A percentile compares a stretch with the other conserved stretches of the same genome.
These are phyloP conservation scores for Drosophila sordidapex DNA, from an alignment of 2,888 invertebrate genomes.

Conservation along the genomic window DNA sequence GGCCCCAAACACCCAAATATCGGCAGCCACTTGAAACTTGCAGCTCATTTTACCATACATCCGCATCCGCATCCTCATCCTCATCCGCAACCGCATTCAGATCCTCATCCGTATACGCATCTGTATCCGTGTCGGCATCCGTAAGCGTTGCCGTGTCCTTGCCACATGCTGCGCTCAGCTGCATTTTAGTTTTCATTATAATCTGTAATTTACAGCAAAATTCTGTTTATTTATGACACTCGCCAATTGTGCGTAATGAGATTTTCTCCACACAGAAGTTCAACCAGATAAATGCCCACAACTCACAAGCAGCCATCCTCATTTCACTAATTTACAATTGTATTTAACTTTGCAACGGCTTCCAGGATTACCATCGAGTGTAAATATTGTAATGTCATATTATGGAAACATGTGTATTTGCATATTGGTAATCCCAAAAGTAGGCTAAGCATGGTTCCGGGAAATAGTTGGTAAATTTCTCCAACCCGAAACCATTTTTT, in stretches of 20 bases:
- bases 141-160: conserved; percentile 42
- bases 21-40: conserved; percentile 20
- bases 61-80: conserved; percentile 20
- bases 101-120: conserved; percentile 5
- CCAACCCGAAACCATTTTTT: not conserved
- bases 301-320: conserved; percentile 34
- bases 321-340: conserved; percentile 46
- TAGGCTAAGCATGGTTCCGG: not conserved
- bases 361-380: not conserved
- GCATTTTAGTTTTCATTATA: conserved; percentile 76
- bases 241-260: conserved; percentile 73
- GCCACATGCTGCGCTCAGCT: conserved; percentile 60
- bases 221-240: conserved; percentile 71
- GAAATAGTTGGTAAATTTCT: not conserved
- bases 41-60: conserved; percentile 21
- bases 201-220: conserved; percentile 78
- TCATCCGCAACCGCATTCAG: conserved; percentile 7
- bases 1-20: conserved; percentile 36
- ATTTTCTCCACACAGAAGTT: conserved; percentile 30
- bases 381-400: not conserved
- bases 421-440: not conserved
- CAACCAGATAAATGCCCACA: conserved; percentile 22
- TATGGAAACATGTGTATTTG: not conserved
- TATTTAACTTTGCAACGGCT: conserved; percentile 6
- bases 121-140: conserved; percentile 22